Evolutionary conservation across 2,888 invertebrate genomes (phyloP).

Genomic region (Pachymerium ferrugineum): DNA sequence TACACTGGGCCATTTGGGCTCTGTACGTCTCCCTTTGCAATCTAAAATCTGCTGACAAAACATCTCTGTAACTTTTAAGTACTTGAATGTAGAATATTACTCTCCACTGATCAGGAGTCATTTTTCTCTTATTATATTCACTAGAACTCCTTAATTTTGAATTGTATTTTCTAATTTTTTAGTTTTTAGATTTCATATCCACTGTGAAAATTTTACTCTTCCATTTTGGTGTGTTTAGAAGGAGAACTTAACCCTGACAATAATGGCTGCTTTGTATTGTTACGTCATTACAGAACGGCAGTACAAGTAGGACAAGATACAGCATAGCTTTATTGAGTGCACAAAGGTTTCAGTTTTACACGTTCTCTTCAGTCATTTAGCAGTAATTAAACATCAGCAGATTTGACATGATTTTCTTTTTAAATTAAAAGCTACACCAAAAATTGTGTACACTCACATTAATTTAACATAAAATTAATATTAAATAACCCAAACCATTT

Average conservation of each 20-base stretch:
- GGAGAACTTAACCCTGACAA: too few species aligned
- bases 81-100: background rate
- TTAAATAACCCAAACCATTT: too few species aligned
- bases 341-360: background rate
- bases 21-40: background rate
- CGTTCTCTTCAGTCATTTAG: too few species aligned
- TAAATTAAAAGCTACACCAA: conserved; percentile 7
- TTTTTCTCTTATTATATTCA: background rate
- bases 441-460: too few species aligned
- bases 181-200: background rate
- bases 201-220: too few species aligned
- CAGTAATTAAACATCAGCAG: background rate
- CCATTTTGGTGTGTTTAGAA: too few species aligned
- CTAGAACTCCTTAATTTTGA: background rate
- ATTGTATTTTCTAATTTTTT: too few species aligned
- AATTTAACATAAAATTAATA: too few species aligned
- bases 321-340: conserved; percentile 4
- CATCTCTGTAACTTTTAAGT: conserved; percentile 15
- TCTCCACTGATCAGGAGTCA: background rate
- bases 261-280: too few species aligned
- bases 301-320: background rate
- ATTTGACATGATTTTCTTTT: background rate
- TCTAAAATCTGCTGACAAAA: background rate
- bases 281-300: too few species aligned
- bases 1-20: background rate